A percentile compares a stretch with the other conserved stretches of the same genome.
phyloP scores from a whole-genome alignment of 1,140 invertebrate genomes.

The Aplysia californica region DNA sequence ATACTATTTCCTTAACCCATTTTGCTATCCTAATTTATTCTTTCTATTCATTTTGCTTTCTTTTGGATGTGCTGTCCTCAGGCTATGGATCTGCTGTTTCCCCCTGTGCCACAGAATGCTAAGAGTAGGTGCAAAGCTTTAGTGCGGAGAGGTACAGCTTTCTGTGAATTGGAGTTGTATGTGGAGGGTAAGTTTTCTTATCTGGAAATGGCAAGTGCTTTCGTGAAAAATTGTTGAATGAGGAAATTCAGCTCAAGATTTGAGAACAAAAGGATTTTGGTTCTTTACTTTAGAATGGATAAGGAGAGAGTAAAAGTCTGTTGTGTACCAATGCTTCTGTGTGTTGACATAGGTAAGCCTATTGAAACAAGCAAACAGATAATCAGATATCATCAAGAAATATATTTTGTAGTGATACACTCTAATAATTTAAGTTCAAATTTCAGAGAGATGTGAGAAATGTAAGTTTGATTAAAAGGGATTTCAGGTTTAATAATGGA shows the following conservation, averaged over 20 bases:
- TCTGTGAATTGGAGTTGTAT: slow-evolving; percentile 78
- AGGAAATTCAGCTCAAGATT: too few relatives aligned
- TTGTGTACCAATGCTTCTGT: neutral
- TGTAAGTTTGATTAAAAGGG: too few relatives aligned
- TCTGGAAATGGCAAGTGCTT: neutral
- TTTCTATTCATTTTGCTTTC: too few relatives aligned
- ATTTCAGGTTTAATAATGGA: too few relatives aligned
- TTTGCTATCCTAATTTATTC: too few relatives aligned
- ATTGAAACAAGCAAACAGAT: neutral
- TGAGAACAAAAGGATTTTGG: too few relatives aligned
- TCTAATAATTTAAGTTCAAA: neutral
- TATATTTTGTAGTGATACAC: too few relatives aligned
- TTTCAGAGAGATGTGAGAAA: neutral
- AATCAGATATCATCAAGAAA: too few relatives aligned
- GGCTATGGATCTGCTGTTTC: slow-evolving; percentile 80
- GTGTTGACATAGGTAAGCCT: neutral
- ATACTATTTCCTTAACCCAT: too few relatives aligned
- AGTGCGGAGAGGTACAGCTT: slow-evolving; percentile 77
- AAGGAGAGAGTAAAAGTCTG: neutral
- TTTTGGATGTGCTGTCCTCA: too few relatives aligned
- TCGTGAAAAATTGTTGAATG: neutral
- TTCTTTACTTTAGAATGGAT: too few relatives aligned
- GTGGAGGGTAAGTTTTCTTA: slow-evolving; percentile 71
- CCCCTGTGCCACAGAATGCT: slow-evolving; percentile 79
- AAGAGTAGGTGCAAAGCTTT: slow-evolving; percentile 77